A percentile compares a stretch with the other conserved stretches of the same genome.
phyloP scores from a whole-genome alignment of 2,888 invertebrate species.

The Chrysotoxum bicinctum region DNA sequence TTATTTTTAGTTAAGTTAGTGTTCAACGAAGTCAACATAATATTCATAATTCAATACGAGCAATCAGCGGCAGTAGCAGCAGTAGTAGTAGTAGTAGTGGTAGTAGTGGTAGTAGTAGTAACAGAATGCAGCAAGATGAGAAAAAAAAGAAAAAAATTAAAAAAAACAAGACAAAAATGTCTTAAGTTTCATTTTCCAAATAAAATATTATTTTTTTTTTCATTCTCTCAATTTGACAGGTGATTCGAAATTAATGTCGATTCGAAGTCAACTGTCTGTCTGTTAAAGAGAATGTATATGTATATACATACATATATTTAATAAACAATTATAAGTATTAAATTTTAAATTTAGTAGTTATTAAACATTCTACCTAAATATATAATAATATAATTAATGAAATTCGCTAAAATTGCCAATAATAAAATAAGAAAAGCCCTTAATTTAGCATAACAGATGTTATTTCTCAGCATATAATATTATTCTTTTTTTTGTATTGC shows the following conservation, averaged over 20 bases:
- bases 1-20: slow-evolving; percentile 36
- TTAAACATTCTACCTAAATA: slow-evolving; percentile 31
- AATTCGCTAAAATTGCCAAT: slow-evolving; percentile 38
- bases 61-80: slow-evolving; percentile 69
- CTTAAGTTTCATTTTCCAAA: slow-evolving; percentile 55
- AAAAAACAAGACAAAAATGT: slow-evolving; percentile 49
- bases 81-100: slow-evolving; percentile 44
- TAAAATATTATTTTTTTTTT: slow-evolving; percentile 30
- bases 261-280: slow-evolving; percentile 39
- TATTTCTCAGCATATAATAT: slow-evolving; percentile 33
- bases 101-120: slow-evolving; percentile 65
- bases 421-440: slow-evolving; percentile 54
- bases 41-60: slow-evolving; percentile 66
- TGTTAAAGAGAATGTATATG: slow-evolving; percentile 5
- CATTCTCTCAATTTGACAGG: slow-evolving; percentile 36
- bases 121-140: slow-evolving; percentile 71
- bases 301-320: too few relatives aligned
- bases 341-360: background rate
- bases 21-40: slow-evolving; percentile 71
- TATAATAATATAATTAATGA: slow-evolving; percentile 33
- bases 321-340: background rate
- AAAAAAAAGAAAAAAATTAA: slow-evolving; percentile 52
- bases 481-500: slow-evolving; percentile 31
- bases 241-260: slow-evolving; percentile 12
- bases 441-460: slow-evolving; percentile 62